These are phyloP conservation scores for Pelobates cultripes DNA, from an alignment of 2,797 vertebrate genomes.

Conservation along the genomic window DNA sequence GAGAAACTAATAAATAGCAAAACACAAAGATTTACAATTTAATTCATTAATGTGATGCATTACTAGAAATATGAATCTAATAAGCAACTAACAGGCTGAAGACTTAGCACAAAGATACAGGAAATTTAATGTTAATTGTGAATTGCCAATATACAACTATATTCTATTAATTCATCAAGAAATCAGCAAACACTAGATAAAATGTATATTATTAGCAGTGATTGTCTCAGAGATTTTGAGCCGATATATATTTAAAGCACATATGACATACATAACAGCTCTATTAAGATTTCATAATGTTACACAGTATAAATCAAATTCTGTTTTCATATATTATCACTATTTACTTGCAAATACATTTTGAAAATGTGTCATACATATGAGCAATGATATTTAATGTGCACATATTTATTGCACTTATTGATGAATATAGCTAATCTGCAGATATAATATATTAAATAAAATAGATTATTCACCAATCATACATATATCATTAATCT, in stretches of 20 bases:
- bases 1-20: background rate
- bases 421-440: background rate
- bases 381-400: background rate
- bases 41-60: no score
- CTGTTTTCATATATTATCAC: background rate
- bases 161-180: background rate
- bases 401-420: background rate
- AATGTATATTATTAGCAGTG: background rate
- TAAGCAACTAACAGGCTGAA: no score
- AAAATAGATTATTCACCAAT: background rate
- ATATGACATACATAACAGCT: background rate
- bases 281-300: background rate
- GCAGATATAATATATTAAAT: background rate
- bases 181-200: background rate
- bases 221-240: background rate
- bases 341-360: background rate
- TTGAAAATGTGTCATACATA: background rate
- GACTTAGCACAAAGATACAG: no score
- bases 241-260: background rate
- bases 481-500: no score
- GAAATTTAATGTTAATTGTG: no score
- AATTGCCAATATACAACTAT: background rate
- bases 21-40: no score
- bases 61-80: no score
- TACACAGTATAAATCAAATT: background rate